A percentile compares a stretch with the other conserved stretches of the same genome.
These are phyloP conservation scores for Lerema accius DNA, from an alignment of 1,140 invertebrate genomes.

Conservation along the genomic window DNA sequence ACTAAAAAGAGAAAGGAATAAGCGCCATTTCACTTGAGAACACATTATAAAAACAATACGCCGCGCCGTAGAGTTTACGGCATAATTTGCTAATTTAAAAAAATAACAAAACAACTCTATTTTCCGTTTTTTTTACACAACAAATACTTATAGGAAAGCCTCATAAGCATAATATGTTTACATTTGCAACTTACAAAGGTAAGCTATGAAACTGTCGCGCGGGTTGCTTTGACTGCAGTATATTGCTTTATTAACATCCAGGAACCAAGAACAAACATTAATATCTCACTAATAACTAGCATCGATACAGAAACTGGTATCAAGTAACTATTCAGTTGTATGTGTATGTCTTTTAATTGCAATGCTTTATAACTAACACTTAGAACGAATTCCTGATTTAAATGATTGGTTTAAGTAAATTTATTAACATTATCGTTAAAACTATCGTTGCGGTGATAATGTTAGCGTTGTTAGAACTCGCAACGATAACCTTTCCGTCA, in stretches of 20 bases:
- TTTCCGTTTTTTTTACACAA: too few species aligned
- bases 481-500: slow-evolving; percentile 64
- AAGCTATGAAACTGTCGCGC: not conserved
- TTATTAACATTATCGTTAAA: slow-evolving; percentile 48
- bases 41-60: too few species aligned
- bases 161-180: too few species aligned
- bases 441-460: slow-evolving; percentile 34
- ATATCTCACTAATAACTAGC: not conserved
- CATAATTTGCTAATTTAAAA: too few species aligned
- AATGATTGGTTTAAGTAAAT: slow-evolving; percentile 43
- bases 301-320: not conserved
- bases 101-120: too few species aligned
- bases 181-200: too few species aligned
- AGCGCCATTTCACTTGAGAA: too few species aligned
- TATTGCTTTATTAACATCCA: not conserved
- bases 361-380: not conserved
- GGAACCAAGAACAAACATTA: not conserved
- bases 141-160: too few species aligned
- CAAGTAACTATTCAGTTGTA: not conserved
- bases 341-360: not conserved
- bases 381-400: slow-evolving; percentile 15
- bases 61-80: too few species aligned
- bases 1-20: too few species aligned
- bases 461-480: slow-evolving; percentile 42
- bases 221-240: not conserved